These are phyloP conservation scores for Cephus pygmeus DNA, from an alignment of 2,888 invertebrate species.

Conservation along the genomic window DNA sequence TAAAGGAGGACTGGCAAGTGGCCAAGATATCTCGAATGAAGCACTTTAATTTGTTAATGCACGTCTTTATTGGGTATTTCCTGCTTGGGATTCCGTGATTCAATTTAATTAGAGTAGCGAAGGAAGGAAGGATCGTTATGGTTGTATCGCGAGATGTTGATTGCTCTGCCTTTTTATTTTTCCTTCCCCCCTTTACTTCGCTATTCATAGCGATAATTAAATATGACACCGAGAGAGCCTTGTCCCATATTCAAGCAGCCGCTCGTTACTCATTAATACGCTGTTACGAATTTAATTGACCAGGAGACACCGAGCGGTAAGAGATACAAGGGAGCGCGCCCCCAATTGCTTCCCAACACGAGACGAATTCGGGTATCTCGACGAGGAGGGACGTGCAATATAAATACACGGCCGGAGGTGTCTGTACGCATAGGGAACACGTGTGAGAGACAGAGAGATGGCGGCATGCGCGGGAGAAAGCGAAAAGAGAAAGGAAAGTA, in stretches of 20 bases:
- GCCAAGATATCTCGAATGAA: constrained; percentile 47
- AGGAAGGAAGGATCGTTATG: constrained; percentile 38
- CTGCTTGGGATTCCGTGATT: constrained; percentile 56
- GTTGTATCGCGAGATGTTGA: not conserved
- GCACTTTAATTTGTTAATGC: constrained; percentile 59
- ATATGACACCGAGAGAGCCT: not conserved
- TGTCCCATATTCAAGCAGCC: not conserved
- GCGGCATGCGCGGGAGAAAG: not conserved
- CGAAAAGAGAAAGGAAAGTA: not conserved
- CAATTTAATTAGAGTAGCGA: constrained; percentile 56
- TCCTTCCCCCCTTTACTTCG: not conserved
- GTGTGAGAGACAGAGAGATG: constrained; percentile 17
- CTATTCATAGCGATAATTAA: not conserved
- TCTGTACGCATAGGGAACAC: not conserved
- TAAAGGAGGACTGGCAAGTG: constrained; percentile 48
- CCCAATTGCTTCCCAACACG: not conserved
- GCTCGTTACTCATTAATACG: not conserved
- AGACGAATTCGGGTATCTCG: not conserved
- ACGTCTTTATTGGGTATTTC: constrained; percentile 59
- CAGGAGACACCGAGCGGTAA: not conserved
- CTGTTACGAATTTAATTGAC: not conserved
- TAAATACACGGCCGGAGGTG: not conserved
- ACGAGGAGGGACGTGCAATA: not conserved
- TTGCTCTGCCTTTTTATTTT: not conserved
- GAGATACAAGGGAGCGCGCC: not conserved